These are phyloP conservation scores for Motacilla alba DNA, from an alignment of 2,113 vertebrate genomes.

Conservation along the genomic window DNA sequence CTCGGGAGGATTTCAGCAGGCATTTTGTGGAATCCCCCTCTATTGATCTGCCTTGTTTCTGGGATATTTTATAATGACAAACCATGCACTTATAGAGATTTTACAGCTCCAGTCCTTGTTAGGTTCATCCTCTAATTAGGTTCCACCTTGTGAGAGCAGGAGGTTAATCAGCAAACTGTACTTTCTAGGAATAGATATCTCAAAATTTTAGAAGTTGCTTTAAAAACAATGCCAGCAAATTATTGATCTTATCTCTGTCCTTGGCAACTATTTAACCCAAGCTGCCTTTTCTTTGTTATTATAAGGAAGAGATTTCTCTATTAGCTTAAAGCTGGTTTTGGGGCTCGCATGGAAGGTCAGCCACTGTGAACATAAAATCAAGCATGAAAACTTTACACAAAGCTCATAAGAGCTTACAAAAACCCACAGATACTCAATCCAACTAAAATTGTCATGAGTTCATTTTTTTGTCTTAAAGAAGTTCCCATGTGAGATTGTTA, in stretches of 20 bases:
- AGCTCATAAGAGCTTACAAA: background rate
- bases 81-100: background rate
- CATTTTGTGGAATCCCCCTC: background rate
- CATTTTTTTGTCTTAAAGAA: background rate
- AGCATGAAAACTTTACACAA: background rate
- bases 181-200: background rate
- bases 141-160: background rate
- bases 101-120: background rate
- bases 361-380: background rate
- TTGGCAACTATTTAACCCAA: background rate
- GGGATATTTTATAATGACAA: conserved; percentile 32
- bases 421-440: background rate
- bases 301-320: background rate
- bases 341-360: background rate
- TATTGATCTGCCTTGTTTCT: conserved; percentile 10
- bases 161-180: conserved; percentile 31
- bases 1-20: background rate
- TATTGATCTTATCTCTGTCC: background rate
- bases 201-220: background rate
- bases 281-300: background rate
- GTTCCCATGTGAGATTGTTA: background rate
- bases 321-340: background rate
- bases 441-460: background rate
- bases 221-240: conserved; percentile 19
- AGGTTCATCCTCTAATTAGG: conserved; percentile 13